Evolutionary conservation across 30 jellyfish, hydroid and myxozoan genomes (phyloP).

Genomic region (Catostylus mosaicus): DNA sequence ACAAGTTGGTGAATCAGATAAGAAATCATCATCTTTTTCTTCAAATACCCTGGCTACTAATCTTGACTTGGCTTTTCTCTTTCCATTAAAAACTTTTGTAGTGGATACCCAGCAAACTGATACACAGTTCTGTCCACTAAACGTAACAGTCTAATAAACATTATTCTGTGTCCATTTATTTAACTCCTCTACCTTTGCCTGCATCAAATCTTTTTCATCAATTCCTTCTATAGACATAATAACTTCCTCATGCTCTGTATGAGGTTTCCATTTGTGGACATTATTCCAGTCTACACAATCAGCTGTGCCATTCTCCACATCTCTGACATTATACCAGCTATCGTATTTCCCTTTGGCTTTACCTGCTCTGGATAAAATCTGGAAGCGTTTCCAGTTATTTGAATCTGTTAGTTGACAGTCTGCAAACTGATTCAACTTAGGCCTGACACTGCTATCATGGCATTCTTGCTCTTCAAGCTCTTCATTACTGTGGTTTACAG

Average conservation of each 20-base stretch:
- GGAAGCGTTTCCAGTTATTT: slow-evolving; percentile 26
- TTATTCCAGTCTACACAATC: slow-evolving; percentile 5
- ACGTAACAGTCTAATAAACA: slow-evolving; percentile 25
- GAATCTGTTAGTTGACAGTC: background rate
- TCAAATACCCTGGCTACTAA: slow-evolving; percentile 64
- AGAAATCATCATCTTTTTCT: background rate
- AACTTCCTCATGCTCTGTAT: background rate
- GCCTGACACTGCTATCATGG: slow-evolving; percentile 10
- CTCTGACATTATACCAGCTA: slow-evolving; percentile 6
- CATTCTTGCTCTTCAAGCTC: background rate
- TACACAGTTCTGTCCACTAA: slow-evolving; percentile 18
- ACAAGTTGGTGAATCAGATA: background rate
- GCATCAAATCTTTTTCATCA: slow-evolving; percentile 7
- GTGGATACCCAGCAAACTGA: slow-evolving; percentile 53
- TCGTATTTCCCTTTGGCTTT: background rate
- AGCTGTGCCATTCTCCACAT: background rate
- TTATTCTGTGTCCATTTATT: slow-evolving; percentile 45
- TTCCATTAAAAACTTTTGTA: slow-evolving; percentile 6
- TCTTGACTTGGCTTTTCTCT: slow-evolving; percentile 20
- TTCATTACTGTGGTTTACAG: background rate
- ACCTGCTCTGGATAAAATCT: slow-evolving; percentile 2
- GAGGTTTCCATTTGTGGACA: slow-evolving; percentile 4
- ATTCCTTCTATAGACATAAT: background rate
- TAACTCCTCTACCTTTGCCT: slow-evolving; percentile 46
- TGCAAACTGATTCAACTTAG: slow-evolving; percentile 9